Base-by-base conservation (phyloP, 2,888 invertebrate species). In the Cepaea hortensis region DNA sequence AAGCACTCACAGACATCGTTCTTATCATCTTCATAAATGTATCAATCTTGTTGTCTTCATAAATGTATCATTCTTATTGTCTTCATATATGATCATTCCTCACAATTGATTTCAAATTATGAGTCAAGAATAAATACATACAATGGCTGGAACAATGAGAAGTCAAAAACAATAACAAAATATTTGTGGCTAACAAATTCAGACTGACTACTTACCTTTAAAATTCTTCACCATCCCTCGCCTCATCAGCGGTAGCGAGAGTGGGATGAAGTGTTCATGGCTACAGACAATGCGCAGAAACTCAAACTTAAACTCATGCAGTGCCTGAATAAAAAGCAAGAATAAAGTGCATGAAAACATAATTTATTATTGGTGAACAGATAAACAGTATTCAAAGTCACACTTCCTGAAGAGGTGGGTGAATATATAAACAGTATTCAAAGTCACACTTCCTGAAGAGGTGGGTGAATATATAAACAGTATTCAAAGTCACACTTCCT, bases 211-310 rank as follows among this genome's bases (percentile, higher is more conserved):
- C 18, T 80, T 86, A 95, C 95, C 95, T 94, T 94, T 94, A 90
- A 93, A 94, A 88, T 93, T 93, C 87, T 94, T 94, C 84, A 94
- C 92, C 84, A 93, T 90, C 0, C 93, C 93, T 81, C 92, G 92
- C 81, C 93, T 91, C 91, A 95, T 95, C 86, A 95, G 89, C 6
- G 99, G 99, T 92, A 99, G 95, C 95, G 98, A 98, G 92, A 99
- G 96, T 0, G 98, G 97, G 83, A 99, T 96, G 94, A 97, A 99
- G 94, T 99, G 98, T 94, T 99, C 99, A 93, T 99, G 98, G 68
- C 97, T 97, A 93, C 97, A 98, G 79, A 99, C 96, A 77, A 97
- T 97, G 94, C 97, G 97, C 81, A 99, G 95, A 93, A 99, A 98
- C 87, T 97, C 96, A 93, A 98, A 97, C 95, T 98, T 99, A 94